A percentile compares a stretch with the other conserved stretches of the same genome.
phyloP scores from a whole-genome alignment of 2,797 vertebrate species.

The Hapalemur alaotrensis region DNA sequence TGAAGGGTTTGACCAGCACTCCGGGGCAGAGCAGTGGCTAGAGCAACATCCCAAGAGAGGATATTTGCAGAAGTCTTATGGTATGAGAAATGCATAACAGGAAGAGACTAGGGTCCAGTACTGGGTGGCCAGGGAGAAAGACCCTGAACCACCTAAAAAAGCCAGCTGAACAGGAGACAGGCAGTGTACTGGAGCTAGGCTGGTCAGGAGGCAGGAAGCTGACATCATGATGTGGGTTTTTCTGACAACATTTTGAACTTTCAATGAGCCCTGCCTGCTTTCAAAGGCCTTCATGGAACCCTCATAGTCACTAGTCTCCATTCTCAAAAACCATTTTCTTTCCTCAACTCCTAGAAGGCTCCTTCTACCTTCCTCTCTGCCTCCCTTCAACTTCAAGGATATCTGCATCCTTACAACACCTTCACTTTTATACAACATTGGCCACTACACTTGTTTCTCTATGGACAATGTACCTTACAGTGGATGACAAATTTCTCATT shows the following conservation, averaged over 20 bases:
- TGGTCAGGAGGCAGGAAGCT: neutral
- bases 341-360: neutral
- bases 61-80: neutral
- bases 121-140: neutral
- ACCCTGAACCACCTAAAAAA: neutral
- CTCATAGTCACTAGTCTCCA: neutral
- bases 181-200: neutral
- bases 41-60: neutral
- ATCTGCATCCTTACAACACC: neutral
- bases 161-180: neutral
- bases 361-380: neutral
- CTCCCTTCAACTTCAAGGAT: neutral
- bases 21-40: neutral
- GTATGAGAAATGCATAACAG: neutral
- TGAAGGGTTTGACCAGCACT: neutral
- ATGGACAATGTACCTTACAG: neutral
- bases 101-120: neutral
- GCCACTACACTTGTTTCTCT: neutral
- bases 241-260: neutral
- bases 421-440: neutral
- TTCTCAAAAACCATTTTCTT: neutral
- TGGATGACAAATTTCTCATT: neutral
- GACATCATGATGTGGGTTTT: neutral
- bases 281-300: neutral
- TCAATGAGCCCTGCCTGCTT: neutral